phyloP scores from a whole-genome alignment of 2,113 vertebrate genomes.

The Solea senegalensis region DNA sequence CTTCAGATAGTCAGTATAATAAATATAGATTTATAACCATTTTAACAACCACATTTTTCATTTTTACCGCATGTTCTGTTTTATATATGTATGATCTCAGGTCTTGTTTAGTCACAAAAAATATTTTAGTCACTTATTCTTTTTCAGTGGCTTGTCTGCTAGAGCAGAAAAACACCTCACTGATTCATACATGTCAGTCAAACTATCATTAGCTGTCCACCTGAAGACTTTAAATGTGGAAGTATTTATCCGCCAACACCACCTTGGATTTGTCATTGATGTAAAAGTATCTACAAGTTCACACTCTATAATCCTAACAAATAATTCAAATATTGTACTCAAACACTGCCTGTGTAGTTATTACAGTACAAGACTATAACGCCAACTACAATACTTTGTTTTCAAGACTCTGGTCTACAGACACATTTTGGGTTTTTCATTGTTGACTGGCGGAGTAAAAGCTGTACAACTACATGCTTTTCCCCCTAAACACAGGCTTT shows the following conservation, averaged over 20 bases:
- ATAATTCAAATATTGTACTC: no score
- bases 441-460: no score
- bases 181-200: conserved; percentile 35
- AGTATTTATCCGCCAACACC: conserved; percentile 35
- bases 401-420: no score
- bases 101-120: conserved; percentile 5
- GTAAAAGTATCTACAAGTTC: no score
- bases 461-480: no score
- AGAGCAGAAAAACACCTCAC: conserved; percentile 18
- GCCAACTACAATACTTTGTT: no score
- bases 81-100: not conserved
- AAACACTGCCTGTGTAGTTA: no score
- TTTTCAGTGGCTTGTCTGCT: conserved; percentile 27
- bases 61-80: conserved; percentile 2
- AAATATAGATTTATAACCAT: not conserved
- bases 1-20: conserved; percentile 5
- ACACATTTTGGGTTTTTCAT: no score
- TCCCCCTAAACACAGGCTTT: no score
- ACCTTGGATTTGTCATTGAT: conserved; percentile 12
- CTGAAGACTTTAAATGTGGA: conserved; percentile 2
- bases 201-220: conserved; percentile 34
- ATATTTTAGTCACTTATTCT: conserved; percentile 2
- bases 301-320: no score
- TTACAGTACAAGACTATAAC: no score
- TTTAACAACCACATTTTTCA: not conserved